phyloP scores from a whole-genome alignment of 2,888 invertebrate species.

The Ectemnius cavifrons region DNA sequence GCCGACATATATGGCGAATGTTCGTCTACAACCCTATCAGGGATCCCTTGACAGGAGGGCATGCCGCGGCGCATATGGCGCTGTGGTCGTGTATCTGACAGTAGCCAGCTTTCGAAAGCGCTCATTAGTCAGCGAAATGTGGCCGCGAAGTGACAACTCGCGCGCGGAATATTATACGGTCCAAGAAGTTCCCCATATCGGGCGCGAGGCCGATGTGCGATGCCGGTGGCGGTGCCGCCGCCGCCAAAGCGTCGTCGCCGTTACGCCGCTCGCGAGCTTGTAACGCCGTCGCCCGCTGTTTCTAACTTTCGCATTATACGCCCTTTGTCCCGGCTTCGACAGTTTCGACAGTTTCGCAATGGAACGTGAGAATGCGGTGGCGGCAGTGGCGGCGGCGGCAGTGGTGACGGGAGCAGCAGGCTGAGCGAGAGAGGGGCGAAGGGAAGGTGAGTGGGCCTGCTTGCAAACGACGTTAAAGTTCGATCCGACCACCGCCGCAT shows the following conservation, averaged over 20 bases:
- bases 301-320: conserved; percentile 73
- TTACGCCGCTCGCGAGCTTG: conserved; percentile 12
- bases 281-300: conserved; percentile 52
- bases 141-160: conserved; percentile 71
- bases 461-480: conserved; percentile 70
- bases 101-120: conserved; percentile 69
- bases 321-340: conserved; percentile 73
- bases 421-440: neutral
- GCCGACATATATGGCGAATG: no score
- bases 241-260: conserved; percentile 8
- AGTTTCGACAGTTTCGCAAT: conserved; percentile 72
- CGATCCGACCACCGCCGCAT: conserved; percentile 55
- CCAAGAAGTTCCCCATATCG: conserved; percentile 69
- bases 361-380: conserved; percentile 65
- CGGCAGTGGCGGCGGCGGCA: conserved; percentile 26
- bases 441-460: conserved; percentile 50
- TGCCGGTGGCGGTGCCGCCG: conserved; percentile 32
- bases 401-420: neutral
- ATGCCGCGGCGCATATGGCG: conserved; percentile 43
- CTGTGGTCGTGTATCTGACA: conserved; percentile 58
- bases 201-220: conserved; percentile 50
- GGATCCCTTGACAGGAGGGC: conserved; percentile 37
- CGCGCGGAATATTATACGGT: conserved; percentile 68
- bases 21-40: conserved; percentile 31
- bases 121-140: conserved; percentile 74